Percentiles rank a stretch among this genome's conserved stretches.
Evolutionary conservation across 37 sponge, comb jelly and placozoan genomes (phyloP).

Genomic region (Aplysina aerophoba): DNA sequence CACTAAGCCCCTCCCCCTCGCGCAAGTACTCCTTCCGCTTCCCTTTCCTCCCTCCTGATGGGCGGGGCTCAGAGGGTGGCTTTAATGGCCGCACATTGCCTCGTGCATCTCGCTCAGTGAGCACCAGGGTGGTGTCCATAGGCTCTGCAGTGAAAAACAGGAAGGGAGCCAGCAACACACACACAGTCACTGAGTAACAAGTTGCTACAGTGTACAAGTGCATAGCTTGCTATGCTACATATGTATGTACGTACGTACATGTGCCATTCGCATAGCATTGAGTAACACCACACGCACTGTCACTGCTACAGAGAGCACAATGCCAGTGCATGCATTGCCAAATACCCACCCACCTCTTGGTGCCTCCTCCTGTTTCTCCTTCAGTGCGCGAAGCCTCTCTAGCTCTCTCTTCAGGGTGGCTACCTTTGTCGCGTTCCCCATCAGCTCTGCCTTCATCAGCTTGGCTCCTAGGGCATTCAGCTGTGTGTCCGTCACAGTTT

Average conservation of each 20-base stretch:
- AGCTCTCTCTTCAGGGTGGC: constrained; percentile 51
- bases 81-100: constrained; percentile 69
- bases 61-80: neutral
- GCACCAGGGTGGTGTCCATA: constrained; percentile 38
- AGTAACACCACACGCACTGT: no score
- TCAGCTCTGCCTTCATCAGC: constrained; percentile 85
- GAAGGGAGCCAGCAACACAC: no score
- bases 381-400: constrained; percentile 43
- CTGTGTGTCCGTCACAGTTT: constrained; percentile 61
- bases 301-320: no score
- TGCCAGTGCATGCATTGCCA: no score
- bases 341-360: no score
- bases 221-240: no score
- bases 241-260: no score
- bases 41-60: constrained; percentile 38
- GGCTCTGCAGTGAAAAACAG: no score
- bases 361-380: constrained; percentile 29
- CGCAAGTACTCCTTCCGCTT: constrained; percentile 66
- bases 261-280: no score
- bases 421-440: constrained; percentile 67
- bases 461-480: constrained; percentile 85
- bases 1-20: constrained; percentile 70
- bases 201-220: no score
- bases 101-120: constrained; percentile 68
- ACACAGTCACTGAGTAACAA: no score